Percentiles rank a stretch among this genome's conserved stretches.
These are phyloP conservation scores for Lanius ludovicianus DNA, from an alignment of 2,113 vertebrate species.

Conservation along the genomic window DNA sequence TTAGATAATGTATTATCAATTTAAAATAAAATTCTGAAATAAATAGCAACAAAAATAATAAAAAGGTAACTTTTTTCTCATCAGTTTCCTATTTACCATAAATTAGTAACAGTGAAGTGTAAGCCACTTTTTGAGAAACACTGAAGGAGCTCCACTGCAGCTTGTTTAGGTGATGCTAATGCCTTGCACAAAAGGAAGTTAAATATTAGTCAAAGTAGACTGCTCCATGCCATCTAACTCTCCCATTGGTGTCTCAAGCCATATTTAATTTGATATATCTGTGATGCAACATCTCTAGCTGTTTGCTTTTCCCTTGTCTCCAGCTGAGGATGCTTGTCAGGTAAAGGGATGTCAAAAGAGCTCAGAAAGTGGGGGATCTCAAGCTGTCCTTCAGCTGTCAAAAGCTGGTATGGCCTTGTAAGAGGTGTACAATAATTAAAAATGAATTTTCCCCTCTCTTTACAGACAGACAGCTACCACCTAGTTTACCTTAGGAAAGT, in stretches of 20 bases:
- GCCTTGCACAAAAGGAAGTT: not conserved
- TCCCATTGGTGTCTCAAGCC: not conserved
- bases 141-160: not conserved
- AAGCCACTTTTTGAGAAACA: not conserved
- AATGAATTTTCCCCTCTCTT: not conserved
- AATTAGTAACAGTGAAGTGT: not conserved
- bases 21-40: not conserved
- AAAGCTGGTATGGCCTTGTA: not conserved
- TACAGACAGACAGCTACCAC: not conserved
- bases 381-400: not conserved
- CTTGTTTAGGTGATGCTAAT: not conserved
- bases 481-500: not conserved
- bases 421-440: not conserved
- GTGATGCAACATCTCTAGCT: not conserved
- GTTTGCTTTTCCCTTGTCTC: not conserved
- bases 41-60: not conserved
- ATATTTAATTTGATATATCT: not conserved
- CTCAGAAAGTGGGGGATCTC: not conserved
- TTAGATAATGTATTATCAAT: not conserved
- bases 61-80: not conserved
- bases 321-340: fast-evolving
- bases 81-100: not conserved
- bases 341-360: not conserved
- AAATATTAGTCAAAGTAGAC: not conserved
- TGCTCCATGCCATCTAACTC: not conserved